Conservation (phyloP, 2,888 invertebrate species). For the Idaea straminata region DNA sequence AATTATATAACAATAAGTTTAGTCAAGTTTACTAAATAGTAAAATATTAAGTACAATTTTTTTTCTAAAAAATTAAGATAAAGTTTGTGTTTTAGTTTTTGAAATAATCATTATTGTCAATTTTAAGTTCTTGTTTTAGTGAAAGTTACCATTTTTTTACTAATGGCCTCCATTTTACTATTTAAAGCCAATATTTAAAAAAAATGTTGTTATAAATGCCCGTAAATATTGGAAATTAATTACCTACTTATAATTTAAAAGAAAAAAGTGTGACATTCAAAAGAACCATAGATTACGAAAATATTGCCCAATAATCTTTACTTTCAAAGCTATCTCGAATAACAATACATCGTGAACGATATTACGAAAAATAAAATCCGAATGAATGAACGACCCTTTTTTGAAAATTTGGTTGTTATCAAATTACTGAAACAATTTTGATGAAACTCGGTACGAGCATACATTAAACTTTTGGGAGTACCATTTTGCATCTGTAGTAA, state of each 20-base stretch:
- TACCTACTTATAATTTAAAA: background rate
- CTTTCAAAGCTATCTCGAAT: background rate
- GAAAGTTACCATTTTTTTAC: too few relatives aligned
- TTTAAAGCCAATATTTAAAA: background rate
- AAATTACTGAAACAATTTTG: too few relatives aligned
- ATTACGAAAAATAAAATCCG: background rate
- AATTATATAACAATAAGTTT: conserved; percentile 8
- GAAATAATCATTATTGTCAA: background rate
- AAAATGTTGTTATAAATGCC: background rate
- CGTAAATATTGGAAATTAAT: background rate
- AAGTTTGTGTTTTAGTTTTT: background rate
- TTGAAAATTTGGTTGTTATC: too few relatives aligned
- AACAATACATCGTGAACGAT: background rate
- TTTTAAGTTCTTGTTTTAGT: background rate
- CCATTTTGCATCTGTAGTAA: too few relatives aligned
- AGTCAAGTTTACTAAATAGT: background rate
- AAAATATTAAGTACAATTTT: background rate
- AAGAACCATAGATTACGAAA: background rate
- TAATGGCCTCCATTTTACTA: background rate
- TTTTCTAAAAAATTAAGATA: background rate
- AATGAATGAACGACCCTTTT: too few relatives aligned
- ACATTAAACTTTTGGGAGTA: too few relatives aligned
- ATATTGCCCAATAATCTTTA: background rate
- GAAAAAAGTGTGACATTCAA: background rate
- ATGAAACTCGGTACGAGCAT: too few relatives aligned